A percentile compares a stretch with the other conserved stretches of the same genome.
Conservation (phyloP, 2,113 vertebrate species). For the Oncorhynchus tshawytscha region DNA sequence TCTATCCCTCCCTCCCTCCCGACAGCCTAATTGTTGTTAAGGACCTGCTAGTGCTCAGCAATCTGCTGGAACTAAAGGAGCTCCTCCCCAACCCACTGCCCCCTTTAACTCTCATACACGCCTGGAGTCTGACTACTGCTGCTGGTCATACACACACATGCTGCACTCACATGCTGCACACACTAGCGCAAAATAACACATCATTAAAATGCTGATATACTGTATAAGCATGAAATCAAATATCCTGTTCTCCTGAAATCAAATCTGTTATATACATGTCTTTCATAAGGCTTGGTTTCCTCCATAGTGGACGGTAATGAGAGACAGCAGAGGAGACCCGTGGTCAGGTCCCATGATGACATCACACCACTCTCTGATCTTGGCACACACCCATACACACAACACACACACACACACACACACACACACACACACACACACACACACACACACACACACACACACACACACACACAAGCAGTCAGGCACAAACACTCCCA, state of each 20-base stretch:
- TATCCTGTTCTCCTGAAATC: too few species aligned
- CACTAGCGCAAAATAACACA: too few species aligned
- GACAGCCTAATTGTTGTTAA: neutral
- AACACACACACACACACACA: neutral
- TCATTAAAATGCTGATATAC: too few species aligned
- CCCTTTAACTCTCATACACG: neutral
- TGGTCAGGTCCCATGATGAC: neutral
- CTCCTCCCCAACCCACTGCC: neutral
- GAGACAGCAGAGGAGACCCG: conserved; percentile 35
- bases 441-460: neutral
- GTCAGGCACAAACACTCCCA: too few species aligned
- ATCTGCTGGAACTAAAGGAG: neutral
- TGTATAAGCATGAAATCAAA: too few species aligned
- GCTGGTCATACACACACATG: too few species aligned
- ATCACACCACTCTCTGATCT: neutral
- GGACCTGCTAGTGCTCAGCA: neutral
- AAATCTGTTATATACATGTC: neutral
- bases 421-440: neutral
- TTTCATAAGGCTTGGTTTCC: conserved; percentile 35
- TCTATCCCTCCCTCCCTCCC: neutral
- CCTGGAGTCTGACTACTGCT: too few species aligned
- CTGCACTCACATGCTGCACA: too few species aligned
- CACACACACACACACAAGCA: neutral
- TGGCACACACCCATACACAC: neutral
- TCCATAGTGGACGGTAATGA: conserved; percentile 26